These are phyloP conservation scores for Cataglyphis livida DNA, from an alignment of 2,888 invertebrate species.

Conservation along the genomic window DNA sequence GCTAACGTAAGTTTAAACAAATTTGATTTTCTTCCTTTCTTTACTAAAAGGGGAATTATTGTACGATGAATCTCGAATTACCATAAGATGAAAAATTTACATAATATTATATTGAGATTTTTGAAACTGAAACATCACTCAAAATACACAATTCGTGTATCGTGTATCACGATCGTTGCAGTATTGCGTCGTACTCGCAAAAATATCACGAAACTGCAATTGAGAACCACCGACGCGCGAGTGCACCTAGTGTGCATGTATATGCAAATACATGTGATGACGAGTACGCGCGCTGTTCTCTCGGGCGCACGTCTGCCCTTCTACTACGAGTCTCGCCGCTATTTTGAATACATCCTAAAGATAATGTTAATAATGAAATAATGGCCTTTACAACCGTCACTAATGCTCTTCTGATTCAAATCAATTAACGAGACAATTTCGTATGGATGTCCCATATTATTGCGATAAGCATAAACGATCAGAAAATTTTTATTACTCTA, in stretches of 20 bases:
- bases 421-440: background rate
- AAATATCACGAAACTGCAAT: conserved; percentile 3
- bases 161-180: background rate
- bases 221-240: conserved; percentile 53
- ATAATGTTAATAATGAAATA: conserved; percentile 37
- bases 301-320: conserved; percentile 83
- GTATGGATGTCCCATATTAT: background rate
- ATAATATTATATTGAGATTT: conserved; percentile 12
- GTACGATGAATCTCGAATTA: background rate
- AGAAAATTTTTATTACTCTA: background rate
- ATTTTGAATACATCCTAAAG: conserved; percentile 46
- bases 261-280: conserved; percentile 30
- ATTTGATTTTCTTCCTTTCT: background rate
- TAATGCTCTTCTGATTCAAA: background rate
- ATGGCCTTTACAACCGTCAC: background rate
- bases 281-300: conserved; percentile 79
- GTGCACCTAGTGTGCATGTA: conserved; percentile 52
- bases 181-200: conserved; percentile 35
- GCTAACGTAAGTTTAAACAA: background rate
- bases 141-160: background rate
- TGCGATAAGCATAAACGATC: background rate
- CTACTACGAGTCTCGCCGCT: conserved; percentile 57
- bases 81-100: background rate
- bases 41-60: too few relatives aligned
- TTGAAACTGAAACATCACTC: background rate